Percentiles rank a stretch among this genome's conserved stretches.
phyloP scores from a whole-genome alignment of 2,888 invertebrate genomes.

The Agrochola litura region DNA sequence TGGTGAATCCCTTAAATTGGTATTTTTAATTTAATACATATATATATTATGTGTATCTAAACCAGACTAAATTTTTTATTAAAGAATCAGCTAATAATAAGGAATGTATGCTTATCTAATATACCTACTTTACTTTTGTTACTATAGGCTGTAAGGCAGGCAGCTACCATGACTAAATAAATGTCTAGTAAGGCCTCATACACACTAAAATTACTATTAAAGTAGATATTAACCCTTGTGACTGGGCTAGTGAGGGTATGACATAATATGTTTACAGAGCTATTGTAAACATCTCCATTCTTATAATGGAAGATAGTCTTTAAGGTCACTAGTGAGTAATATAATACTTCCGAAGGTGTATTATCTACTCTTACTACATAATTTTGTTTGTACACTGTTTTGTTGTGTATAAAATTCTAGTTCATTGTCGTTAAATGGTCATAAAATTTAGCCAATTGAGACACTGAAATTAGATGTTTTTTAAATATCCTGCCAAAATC shows the following conservation, averaged over 20 bases:
- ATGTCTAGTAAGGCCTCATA: not conserved
- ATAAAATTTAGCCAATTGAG: not conserved
- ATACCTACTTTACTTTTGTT: constrained; percentile 1
- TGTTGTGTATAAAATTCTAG: not conserved
- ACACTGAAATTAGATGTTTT: not conserved
- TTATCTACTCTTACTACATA: constrained; percentile 15
- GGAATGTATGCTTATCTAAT: constrained; percentile 20
- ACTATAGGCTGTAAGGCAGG: not conserved
- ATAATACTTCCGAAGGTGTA: constrained; percentile 27
- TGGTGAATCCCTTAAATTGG: too few relatives aligned
- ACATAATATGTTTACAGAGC: constrained; percentile 50
- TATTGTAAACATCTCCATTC: constrained; percentile 43
- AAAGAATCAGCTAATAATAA: constrained; percentile 17
- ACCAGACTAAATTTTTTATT: constrained; percentile 1
- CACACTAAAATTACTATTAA: not conserved
- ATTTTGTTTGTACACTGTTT: not conserved
- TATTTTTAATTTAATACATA: constrained; percentile 8
- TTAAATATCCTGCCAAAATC: not conserved
- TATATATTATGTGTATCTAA: too few relatives aligned
- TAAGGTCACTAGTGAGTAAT: constrained; percentile 31
- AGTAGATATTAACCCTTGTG: not conserved
- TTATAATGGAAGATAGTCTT: constrained; percentile 38
- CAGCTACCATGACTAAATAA: not conserved
- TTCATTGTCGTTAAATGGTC: not conserved
- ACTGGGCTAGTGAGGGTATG: constrained; percentile 12